Evolutionary conservation across 2,888 invertebrate genomes (phyloP).

Genomic region (Amphipoea oculea): DNA sequence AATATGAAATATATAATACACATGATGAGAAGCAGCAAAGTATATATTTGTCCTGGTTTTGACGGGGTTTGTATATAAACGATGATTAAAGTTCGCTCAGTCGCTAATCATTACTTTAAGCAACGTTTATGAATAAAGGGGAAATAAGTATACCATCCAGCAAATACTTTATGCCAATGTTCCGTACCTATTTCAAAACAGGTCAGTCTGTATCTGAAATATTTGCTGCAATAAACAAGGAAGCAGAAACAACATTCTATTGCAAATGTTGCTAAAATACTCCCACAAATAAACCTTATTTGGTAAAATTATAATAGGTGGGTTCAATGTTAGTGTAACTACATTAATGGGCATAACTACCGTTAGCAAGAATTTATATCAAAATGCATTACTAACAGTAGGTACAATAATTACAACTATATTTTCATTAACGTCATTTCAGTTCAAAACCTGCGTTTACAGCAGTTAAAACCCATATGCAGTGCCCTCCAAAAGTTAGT

Average conservation of each 20-base stretch:
- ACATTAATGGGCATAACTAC: background rate
- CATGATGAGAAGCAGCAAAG: background rate
- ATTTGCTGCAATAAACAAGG: background rate
- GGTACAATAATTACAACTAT: background rate
- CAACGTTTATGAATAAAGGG: background rate
- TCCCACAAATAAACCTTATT: background rate
- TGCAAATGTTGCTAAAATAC: background rate
- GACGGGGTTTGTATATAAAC: too few species aligned
- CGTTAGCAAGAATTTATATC: constrained; percentile 14
- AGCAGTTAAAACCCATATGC: background rate
- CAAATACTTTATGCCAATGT: background rate
- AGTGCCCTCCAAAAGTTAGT: too few species aligned
- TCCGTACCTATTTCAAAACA: background rate
- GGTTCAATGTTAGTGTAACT: constrained; percentile 11
- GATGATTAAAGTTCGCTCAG: too few species aligned
- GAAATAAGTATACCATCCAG: background rate
- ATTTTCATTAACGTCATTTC: constrained; percentile 7
- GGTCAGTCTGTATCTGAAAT: background rate
- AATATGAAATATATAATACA: too few species aligned
- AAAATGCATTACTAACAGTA: constrained; percentile 3
- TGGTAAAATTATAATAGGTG: background rate
- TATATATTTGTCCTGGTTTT: background rate
- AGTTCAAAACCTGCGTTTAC: background rate
- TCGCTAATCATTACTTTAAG: too few species aligned
- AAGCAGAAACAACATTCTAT: background rate